A percentile compares a stretch with the other conserved stretches of the same genome.
These are phyloP conservation scores for Bemisia tabaci DNA, from an alignment of 1,140 invertebrate genomes.

Conservation along the genomic window DNA sequence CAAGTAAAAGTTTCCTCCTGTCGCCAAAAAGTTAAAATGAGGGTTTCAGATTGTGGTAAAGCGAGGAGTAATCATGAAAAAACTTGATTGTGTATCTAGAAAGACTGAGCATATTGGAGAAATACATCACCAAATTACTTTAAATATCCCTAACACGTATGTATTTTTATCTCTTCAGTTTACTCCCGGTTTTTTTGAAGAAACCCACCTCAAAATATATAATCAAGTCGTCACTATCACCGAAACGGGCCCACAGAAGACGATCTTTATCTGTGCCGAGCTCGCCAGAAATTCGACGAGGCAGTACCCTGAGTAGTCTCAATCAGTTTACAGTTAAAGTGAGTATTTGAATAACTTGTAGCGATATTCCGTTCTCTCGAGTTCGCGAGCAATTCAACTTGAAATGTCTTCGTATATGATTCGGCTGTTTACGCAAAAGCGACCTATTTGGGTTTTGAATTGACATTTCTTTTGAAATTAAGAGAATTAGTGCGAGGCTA, in stretches of 20 bases:
- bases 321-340: conserved; percentile 9
- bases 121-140: too few relatives aligned
- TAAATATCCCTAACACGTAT: too few relatives aligned
- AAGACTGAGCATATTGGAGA: too few relatives aligned
- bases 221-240: conserved; percentile 60
- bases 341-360: neutral
- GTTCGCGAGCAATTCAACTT: neutral
- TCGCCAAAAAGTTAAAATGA: too few relatives aligned
- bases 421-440: neutral
- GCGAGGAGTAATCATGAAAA: too few relatives aligned
- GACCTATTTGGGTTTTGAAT: neutral
- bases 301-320: neutral
- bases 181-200: conserved; percentile 39
- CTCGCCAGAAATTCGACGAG: conserved; percentile 15
- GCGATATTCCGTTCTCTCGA: neutral
- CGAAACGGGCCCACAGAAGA: conserved; percentile 37
- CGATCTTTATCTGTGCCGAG: conserved; percentile 18
- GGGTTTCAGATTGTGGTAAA: too few relatives aligned
- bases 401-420: too few relatives aligned
- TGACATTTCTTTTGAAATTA: neutral
- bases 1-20: too few relatives aligned
- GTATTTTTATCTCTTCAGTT: too few relatives aligned
- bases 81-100: too few relatives aligned
- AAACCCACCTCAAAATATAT: conserved; percentile 71
- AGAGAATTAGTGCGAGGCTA: neutral